These are phyloP conservation scores for Dromaius novaehollandiae DNA, from an alignment of 2,113 vertebrate species.

Conservation along the genomic window DNA sequence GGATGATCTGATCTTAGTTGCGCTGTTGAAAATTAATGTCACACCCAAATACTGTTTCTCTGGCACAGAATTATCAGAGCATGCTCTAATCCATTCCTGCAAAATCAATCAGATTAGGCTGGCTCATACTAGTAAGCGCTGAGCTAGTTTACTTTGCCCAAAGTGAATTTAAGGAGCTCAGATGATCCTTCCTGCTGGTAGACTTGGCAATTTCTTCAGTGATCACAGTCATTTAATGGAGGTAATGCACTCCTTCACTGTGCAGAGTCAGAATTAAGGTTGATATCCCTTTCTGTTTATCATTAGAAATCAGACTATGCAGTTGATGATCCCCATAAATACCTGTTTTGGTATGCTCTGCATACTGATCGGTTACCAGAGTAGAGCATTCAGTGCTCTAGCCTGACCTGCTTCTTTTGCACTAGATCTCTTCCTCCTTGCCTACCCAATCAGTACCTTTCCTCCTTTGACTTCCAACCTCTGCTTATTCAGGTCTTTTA, in stretches of 20 bases:
- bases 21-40: conserved; percentile 18
- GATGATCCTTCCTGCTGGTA: neutral
- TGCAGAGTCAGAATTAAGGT: neutral
- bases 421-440: neutral
- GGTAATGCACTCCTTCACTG: neutral
- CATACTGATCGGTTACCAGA: neutral
- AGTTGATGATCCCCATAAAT: neutral
- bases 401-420: neutral
- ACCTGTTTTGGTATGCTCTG: neutral
- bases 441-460: neutral
- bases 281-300: neutral
- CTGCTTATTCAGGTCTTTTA: neutral
- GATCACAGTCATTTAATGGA: neutral
- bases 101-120: neutral
- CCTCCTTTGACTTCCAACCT: conserved; percentile 11
- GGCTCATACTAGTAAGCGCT: neutral
- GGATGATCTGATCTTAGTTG: conserved; percentile 5
- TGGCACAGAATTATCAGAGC: conserved; percentile 9
- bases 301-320: neutral
- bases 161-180: neutral
- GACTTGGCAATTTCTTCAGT: neutral
- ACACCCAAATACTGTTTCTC: neutral
- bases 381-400: neutral
- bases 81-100: conserved; percentile 10
- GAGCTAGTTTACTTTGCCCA: neutral